Evolutionary conservation across 2,888 invertebrate species (phyloP).

Genomic region (Baccha elongata): DNA sequence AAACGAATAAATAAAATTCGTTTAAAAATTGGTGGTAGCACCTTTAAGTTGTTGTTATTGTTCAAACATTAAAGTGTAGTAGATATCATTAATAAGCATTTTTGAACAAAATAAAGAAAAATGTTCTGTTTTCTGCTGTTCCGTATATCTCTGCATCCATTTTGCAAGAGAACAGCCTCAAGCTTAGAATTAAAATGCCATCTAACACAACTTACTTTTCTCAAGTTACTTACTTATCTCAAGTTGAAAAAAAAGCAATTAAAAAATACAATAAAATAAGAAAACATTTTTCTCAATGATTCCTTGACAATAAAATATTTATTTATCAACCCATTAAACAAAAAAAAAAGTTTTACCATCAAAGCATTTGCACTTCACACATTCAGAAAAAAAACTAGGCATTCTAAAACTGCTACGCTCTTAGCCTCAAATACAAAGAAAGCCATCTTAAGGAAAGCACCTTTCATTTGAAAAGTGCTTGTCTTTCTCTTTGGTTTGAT

Average conservation of each 20-base stretch:
- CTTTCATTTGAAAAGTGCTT: conserved; percentile 33
- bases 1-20: too few relatives aligned
- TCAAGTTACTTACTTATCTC: too few relatives aligned
- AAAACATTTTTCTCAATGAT: background rate
- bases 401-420: conserved; percentile 34
- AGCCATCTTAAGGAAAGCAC: conserved; percentile 12
- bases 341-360: background rate
- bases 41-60: too few relatives aligned
- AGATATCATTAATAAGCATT: too few relatives aligned
- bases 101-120: too few relatives aligned
- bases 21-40: too few relatives aligned
- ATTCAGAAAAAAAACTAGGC: background rate
- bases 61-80: too few relatives aligned
- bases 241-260: background rate
- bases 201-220: background rate
- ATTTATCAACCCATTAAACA: background rate
- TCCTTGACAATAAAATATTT: background rate
- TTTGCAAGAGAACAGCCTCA: background rate
- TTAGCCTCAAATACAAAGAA: conserved; percentile 19
- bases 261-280: background rate
- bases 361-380: conserved; percentile 1
- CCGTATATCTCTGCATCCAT: too few relatives aligned
- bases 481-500: conserved; percentile 31
- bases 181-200: background rate
- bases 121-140: too few relatives aligned